Base-by-base conservation (phyloP, 2,797 vertebrate species). In the Petrocephalus schoutedeni region DNA sequence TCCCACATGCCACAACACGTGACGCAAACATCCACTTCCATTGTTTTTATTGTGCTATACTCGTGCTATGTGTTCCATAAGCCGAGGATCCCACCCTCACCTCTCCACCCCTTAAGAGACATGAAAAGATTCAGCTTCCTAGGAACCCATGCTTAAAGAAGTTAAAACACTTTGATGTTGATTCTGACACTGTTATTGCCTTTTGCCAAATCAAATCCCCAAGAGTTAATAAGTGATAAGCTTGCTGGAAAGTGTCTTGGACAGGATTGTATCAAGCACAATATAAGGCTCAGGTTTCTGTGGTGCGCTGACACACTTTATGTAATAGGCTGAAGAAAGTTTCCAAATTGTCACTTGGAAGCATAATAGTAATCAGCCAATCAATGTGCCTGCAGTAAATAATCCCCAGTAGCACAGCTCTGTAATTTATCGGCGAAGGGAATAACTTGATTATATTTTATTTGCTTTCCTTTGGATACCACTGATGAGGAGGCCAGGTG, bases 361-460 rank as follows among this genome's bases (percentile, higher is more conserved):
- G 67, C 28, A 51, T 82, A 85, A 61, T 71, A 71, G 16, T 21
- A 61, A 71, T 84, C 87, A 74, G 45, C 49, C 21, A 71, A 36
- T 83, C 64, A 85, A 88, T 88, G 23, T 85, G 87, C 51, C 21
- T 71, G 45, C 28, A 53, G 45, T 85, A 57, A 85, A 36, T 85
- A 85, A 85, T 54, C 49, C 87, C 61, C 80, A 32, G 53, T 41
- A 83, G 58, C 45, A 45, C 9, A 19, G 21, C 6, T 23, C 36
- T 82, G 16, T 23, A 80, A 36, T 85, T 58, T 82, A 51, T 83
- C 58, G 36, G 56, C 51, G 58, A 67, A 49, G 12, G 86, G 86
- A 67, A 67, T 64, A n/a, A 53, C 19, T 51, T 64, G 5, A 49
- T 86, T 64, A 64, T 51, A 45, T 86, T 51, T 53, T 59, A 28